Evolutionary conservation across 1,140 invertebrate genomes (phyloP).

Genomic region (Ceratoteleas bidentatus): DNA sequence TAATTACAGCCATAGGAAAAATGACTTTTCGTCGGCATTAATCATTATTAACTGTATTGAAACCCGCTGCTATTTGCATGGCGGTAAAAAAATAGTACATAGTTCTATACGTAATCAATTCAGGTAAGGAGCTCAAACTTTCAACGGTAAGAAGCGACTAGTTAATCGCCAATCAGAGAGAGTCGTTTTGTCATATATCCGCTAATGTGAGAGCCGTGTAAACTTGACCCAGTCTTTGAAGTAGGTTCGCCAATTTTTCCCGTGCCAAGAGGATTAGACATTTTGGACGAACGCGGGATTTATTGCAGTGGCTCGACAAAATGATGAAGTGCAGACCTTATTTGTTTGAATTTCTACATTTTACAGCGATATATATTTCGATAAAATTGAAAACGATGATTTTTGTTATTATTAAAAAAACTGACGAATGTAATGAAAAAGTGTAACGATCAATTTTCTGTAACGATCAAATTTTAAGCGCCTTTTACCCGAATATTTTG

Average conservation of each 20-base stretch:
- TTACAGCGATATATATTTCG: too few relatives aligned
- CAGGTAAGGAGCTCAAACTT: conserved; percentile 65
- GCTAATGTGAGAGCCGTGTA: conserved; percentile 53
- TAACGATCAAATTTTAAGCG: too few relatives aligned
- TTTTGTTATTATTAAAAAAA: too few relatives aligned
- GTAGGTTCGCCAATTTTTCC: conserved; percentile 53
- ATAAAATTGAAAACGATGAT: too few relatives aligned
- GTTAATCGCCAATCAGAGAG: conserved; percentile 68
- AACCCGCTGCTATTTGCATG: conserved; percentile 18
- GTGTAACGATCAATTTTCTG: too few relatives aligned
- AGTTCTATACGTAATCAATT: conserved; percentile 59
- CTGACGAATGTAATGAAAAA: too few relatives aligned
- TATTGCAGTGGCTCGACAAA: too few relatives aligned
- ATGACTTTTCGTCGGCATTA: conserved; percentile 11
- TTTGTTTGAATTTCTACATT: too few relatives aligned
- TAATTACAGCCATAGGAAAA: conserved; percentile 26
- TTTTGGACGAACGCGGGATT: conserved; percentile 16
- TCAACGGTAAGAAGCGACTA: conserved; percentile 62
- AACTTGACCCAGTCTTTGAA: conserved; percentile 55
- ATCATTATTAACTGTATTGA: conserved; percentile 35
- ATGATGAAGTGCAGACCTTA: too few relatives aligned
- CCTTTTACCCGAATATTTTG: too few relatives aligned
- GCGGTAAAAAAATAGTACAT: conserved; percentile 34
- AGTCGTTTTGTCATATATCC: conserved; percentile 66
- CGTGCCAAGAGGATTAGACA: conserved; percentile 15